Conservation (phyloP, 2,888 invertebrate genomes). For the Diachrysia chrysitis region DNA sequence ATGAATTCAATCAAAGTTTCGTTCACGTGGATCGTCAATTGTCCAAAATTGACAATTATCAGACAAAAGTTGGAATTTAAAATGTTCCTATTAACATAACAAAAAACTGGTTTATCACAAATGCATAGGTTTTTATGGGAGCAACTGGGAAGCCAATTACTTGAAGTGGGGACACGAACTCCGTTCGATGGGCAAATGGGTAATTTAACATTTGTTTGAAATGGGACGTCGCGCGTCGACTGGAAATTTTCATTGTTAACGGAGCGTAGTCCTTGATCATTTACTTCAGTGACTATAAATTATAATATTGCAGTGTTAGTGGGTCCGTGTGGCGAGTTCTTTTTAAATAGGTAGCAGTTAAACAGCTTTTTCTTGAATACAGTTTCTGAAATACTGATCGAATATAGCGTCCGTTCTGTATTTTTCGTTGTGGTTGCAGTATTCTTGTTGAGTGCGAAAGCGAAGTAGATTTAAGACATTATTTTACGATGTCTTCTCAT, state of each 20-base stretch:
- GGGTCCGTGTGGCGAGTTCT: not conserved
- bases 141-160: slow-evolving; percentile 63
- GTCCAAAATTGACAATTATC: slow-evolving; percentile 27
- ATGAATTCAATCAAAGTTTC: slow-evolving; percentile 25
- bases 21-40: slow-evolving; percentile 24
- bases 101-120: slow-evolving; percentile 43
- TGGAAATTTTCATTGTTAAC: slow-evolving; percentile 23
- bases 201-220: slow-evolving; percentile 41
- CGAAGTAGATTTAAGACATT: not conserved
- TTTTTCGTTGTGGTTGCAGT: not conserved
- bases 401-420: not conserved
- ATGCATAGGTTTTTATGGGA: slow-evolving; percentile 56
- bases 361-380: slow-evolving; percentile 13
- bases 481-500: not conserved
- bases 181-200: slow-evolving; percentile 46
- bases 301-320: slow-evolving; percentile 9
- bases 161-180: slow-evolving; percentile 52
- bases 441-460: not conserved
- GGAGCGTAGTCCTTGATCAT: not conserved
- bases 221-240: slow-evolving; percentile 18
- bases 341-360: slow-evolving; percentile 9
- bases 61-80: slow-evolving; percentile 19
- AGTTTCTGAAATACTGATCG: not conserved
- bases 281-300: slow-evolving; percentile 22
- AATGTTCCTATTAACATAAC: slow-evolving; percentile 35